A percentile compares a stretch with the other conserved stretches of the same genome.
phyloP scores from a whole-genome alignment of 2,113 vertebrate genomes.

The Phaetusa simplex region DNA sequence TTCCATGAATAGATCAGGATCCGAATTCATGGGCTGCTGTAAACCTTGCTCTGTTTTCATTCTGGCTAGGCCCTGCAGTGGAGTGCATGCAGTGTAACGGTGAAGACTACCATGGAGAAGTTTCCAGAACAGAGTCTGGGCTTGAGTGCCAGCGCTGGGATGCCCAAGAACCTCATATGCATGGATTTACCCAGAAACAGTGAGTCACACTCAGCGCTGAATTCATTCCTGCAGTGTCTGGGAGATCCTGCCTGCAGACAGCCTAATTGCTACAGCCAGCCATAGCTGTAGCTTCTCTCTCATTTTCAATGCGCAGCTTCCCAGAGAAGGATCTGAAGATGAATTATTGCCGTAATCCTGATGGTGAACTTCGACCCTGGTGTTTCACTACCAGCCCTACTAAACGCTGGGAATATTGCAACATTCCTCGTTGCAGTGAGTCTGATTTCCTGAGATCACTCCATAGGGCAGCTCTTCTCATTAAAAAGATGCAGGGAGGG shows the following conservation, averaged over 20 bases:
- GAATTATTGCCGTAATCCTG: constrained; percentile 95
- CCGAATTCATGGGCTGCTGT: background rate
- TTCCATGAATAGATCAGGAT: background rate
- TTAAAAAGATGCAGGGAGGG: background rate
- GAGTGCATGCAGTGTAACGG: constrained; percentile 92
- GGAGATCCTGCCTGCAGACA: background rate
- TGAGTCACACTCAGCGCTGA: constrained; percentile 48
- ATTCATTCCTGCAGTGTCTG: background rate
- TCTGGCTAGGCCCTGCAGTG: constrained; percentile 48
- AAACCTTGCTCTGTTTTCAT: background rate
- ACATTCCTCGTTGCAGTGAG: constrained; percentile 88
- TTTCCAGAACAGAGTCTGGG: constrained; percentile 79
- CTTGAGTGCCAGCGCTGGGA: constrained; percentile 81
- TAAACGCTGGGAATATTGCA: constrained; percentile 91
- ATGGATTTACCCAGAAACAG: constrained; percentile 84
- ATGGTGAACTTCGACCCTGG: constrained; percentile 90
- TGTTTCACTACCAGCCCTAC: constrained; percentile 84
- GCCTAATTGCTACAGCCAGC: background rate
- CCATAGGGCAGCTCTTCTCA: background rate
- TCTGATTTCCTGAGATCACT: background rate
- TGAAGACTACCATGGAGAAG: constrained; percentile 87
- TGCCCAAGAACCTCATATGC: constrained; percentile 85
- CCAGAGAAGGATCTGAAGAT: constrained; percentile 86
- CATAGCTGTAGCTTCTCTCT: background rate
- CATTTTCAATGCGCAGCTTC: constrained; percentile 73